phyloP scores from a whole-genome alignment of 1,140 invertebrate species.

The Drosophila pandora region DNA sequence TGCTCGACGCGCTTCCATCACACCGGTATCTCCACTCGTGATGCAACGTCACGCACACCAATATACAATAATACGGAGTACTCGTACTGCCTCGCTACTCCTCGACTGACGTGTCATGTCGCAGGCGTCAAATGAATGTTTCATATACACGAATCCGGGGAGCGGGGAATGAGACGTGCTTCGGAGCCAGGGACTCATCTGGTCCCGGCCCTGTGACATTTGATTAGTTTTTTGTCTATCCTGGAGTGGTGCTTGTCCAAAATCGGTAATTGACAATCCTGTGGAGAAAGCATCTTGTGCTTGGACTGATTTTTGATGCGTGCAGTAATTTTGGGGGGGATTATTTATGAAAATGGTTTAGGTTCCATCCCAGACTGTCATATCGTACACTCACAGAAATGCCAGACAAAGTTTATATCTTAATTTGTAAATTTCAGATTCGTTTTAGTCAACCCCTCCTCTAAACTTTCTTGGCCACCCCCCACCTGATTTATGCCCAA shows the following conservation, averaged over 20 bases:
- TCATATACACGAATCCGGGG: conserved; percentile 44
- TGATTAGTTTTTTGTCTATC: conserved; percentile 70
- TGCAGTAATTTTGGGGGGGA: conserved; percentile 43
- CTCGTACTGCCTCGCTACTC: conserved; percentile 14
- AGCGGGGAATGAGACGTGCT: conserved; percentile 23
- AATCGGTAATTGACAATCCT: conserved; percentile 71
- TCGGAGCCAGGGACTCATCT: conserved; percentile 48
- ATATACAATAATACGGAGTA: conserved; percentile 74
- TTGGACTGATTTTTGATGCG: conserved; percentile 37
- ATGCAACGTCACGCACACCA: conserved; percentile 76
- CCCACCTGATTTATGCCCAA: conserved; percentile 23
- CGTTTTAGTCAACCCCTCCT: background rate
- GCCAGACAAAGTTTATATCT: background rate
- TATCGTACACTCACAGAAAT: background rate
- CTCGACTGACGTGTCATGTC: conserved; percentile 60
- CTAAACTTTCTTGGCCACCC: background rate
- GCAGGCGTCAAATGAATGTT: conserved; percentile 80
- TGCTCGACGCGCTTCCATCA: conserved; percentile 76
- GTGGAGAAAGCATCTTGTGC: conserved; percentile 25
- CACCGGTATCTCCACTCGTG: conserved; percentile 42
- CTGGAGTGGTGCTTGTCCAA: conserved; percentile 45
- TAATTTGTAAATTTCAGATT: conserved; percentile 39
- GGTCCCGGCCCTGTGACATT: conserved; percentile 57
- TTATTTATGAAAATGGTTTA: conserved; percentile 50
- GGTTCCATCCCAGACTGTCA: background rate